Conservation (phyloP, 2,797 vertebrate genomes). For the Tragelaphus oryx region DNA sequence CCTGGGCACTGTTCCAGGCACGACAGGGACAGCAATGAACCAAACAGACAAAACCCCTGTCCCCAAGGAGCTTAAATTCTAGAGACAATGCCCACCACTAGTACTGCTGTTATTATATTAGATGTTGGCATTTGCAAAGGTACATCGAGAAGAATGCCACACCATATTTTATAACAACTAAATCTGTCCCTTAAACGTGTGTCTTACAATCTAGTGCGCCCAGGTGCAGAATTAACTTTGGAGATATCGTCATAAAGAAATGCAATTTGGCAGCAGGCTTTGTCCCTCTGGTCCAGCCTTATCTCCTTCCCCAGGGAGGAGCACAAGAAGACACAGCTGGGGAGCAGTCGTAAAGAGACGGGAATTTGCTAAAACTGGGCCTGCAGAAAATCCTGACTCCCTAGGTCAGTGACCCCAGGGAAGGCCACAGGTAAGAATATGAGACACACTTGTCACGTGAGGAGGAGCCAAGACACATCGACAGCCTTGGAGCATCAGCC, state of each 20-base stretch:
- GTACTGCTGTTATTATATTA: neutral
- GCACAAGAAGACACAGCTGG: fast-evolving
- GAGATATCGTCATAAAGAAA: fast-evolving
- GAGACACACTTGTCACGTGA: fast-evolving
- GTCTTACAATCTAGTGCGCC: neutral
- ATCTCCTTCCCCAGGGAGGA: neutral
- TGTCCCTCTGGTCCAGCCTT: neutral
- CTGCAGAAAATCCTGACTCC: neutral
- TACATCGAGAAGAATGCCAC: neutral
- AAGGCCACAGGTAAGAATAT: neutral
- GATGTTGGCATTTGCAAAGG: neutral
- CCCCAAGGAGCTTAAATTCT: neutral
- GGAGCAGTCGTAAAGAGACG: neutral
- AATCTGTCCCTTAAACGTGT: neutral
- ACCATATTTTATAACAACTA: neutral
- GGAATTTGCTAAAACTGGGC: too few relatives aligned
- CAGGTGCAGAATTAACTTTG: neutral
- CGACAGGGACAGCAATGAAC: fast-evolving
- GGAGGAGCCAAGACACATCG: neutral
- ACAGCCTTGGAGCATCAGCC: neutral
- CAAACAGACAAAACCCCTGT: neutral
- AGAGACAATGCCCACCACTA: neutral
- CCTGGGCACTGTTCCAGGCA: neutral
- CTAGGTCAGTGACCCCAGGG: too few relatives aligned
- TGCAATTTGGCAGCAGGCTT: neutral